phyloP scores from a whole-genome alignment of 2,797 vertebrate genomes.

The Gymnopithys bicolor region DNA sequence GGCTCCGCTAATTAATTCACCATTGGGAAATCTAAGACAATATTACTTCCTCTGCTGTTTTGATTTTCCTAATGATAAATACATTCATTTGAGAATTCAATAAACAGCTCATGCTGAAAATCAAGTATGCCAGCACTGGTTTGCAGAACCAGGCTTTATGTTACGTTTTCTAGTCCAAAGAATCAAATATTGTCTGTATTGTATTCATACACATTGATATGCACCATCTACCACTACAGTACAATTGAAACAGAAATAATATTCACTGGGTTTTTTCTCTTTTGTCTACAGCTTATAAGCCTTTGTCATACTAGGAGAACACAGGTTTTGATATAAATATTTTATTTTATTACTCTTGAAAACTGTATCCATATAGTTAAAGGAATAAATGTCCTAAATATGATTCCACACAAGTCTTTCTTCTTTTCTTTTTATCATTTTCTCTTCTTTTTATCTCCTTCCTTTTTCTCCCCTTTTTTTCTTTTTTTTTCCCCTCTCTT shows the following conservation, averaged over 20 bases:
- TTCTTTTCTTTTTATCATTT: neutral
- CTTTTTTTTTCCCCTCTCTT: neutral
- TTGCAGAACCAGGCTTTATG: neutral
- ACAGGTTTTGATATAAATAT: neutral
- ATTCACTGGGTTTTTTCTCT: neutral
- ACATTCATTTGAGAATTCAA: conserved; percentile 27
- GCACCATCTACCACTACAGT: neutral
- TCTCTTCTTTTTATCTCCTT: neutral
- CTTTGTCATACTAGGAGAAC: neutral
- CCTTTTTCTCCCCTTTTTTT: neutral
- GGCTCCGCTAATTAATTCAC: conserved; percentile 39
- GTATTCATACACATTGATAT: neutral
- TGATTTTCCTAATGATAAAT: conserved; percentile 49
- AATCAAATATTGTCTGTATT: neutral
- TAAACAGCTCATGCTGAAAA: conserved; percentile 36
- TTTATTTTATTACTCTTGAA: neutral
- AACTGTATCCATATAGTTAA: neutral
- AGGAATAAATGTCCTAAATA: neutral
- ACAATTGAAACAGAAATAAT: neutral
- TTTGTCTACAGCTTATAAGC: neutral
- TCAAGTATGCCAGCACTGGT: neutral
- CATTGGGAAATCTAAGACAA: conserved; percentile 35
- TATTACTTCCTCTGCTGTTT: conserved; percentile 46
- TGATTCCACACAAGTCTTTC: neutral
- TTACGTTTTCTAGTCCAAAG: neutral